phyloP scores from a whole-genome alignment of 2,888 invertebrate species.

The Sisyra terminalis region DNA sequence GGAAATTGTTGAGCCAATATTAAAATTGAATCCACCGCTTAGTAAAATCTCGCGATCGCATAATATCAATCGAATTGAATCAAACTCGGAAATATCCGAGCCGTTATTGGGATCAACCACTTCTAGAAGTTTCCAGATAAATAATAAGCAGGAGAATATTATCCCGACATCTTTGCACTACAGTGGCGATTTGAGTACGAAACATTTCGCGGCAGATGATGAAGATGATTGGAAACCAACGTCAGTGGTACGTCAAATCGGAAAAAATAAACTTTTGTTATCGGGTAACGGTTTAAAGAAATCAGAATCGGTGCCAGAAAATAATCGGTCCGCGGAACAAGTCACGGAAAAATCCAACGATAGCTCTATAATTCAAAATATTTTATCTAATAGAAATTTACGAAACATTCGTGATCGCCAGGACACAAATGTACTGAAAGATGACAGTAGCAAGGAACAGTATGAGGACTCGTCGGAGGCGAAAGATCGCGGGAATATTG shows the following conservation, averaged over 20 bases:
- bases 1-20: constrained; percentile 61
- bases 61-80: constrained; percentile 20
- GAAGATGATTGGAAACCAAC: constrained; percentile 10
- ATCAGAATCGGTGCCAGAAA: not conserved
- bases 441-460: not conserved
- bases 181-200: too few relatives aligned
- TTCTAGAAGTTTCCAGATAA: constrained; percentile 17
- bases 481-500: constrained; percentile 19
- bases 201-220: constrained; percentile 23
- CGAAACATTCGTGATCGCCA: not conserved
- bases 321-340: not conserved
- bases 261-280: not conserved
- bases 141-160: too few relatives aligned
- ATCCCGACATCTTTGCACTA: too few relatives aligned
- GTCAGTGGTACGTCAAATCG: not conserved
- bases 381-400: too few relatives aligned
- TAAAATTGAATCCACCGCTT: constrained; percentile 39
- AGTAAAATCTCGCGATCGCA: constrained; percentile 35
- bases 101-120: constrained; percentile 39
- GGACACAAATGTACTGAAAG: not conserved
- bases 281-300: not conserved
- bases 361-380: not conserved
- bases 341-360: not conserved
- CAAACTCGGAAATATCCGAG: constrained; percentile 43
- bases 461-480: constrained; percentile 9